A percentile compares a stretch with the other conserved stretches of the same genome.
Conservation (phyloP, 2,888 invertebrate species). For the Drosophila quasianomalipes region DNA sequence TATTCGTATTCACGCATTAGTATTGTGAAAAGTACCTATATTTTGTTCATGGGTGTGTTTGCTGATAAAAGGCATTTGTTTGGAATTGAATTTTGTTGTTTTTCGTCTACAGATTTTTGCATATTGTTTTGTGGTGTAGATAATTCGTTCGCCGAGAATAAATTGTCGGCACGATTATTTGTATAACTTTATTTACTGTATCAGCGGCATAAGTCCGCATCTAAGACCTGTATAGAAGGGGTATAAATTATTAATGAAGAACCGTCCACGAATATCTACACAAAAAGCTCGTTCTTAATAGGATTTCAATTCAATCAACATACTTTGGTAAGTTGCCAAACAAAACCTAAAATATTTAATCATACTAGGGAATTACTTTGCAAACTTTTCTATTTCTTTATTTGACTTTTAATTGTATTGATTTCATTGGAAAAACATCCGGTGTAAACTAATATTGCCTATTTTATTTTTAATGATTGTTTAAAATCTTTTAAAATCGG, state of each 20-base stretch:
- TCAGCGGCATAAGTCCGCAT: constrained; percentile 6
- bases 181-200: constrained; percentile 39
- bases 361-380: neutral
- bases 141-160: constrained; percentile 23
- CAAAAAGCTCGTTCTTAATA: constrained; percentile 13
- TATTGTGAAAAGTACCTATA: neutral
- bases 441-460: constrained; percentile 2
- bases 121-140: constrained; percentile 32
- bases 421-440: neutral
- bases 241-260: constrained; percentile 6
- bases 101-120: constrained; percentile 30
- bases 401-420: neutral
- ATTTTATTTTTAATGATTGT: constrained; percentile 1
- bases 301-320: constrained; percentile 24
- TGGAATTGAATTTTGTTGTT: constrained; percentile 39
- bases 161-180: constrained; percentile 40
- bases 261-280: constrained; percentile 27
- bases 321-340: constrained; percentile 33
- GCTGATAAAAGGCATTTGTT: constrained; percentile 39
- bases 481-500: neutral
- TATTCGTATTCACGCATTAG: neutral
- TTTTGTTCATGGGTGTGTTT: neutral
- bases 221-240: constrained; percentile 8
- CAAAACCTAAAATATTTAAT: neutral
- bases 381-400: neutral